Base-by-base conservation (phyloP, 1,140 invertebrate genomes). In the Gryllus bimaculatus region DNA sequence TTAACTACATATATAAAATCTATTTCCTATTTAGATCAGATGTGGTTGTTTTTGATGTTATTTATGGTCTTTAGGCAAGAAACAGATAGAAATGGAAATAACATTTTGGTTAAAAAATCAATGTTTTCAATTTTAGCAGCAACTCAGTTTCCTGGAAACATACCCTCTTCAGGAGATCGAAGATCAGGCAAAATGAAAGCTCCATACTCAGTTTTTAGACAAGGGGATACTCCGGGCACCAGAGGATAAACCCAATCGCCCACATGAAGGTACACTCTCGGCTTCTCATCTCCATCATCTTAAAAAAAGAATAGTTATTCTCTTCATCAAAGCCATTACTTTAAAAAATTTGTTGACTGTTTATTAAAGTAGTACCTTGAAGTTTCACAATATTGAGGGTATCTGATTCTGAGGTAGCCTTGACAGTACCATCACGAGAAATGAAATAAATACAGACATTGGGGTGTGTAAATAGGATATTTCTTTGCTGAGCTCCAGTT, bases 111-210 rank as follows among this genome's bases (percentile, higher is more conserved):
- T 2, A 3, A 47, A 77, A 49, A 77, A 47, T 48, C 47, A 3
- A 66, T n/a, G n/a, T n/a, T n/a, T n/a, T n/a, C n/a, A n/a, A n/a
- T n/a, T n/a, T n/a, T n/a, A n/a, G n/a, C n/a, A 13, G 54, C 18
- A 13, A 66, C 3, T 39, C 18, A 13, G 7, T 48, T 13, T n/a
- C 8, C 15, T 15, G 15, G 21, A 18, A 39, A 78, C 18, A 7
- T 81, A 83, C 82, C 81, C 79, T 83, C 77, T 49, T 85, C 82
- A 79, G 84, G 81, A 49, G 86, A 85, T 76, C 89, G 85, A 49
- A 91, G 83, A 85, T 93, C 91, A 21, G 93, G 92, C 81, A 94
- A 91, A 66, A 94, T 88, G 83, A 92, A 92, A 15, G 91, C 91
- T 12, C 91, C 91, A 84, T 90, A 92, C 47, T 88, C 87, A 15